These are phyloP conservation scores for Limanda limanda DNA, from an alignment of 2,113 vertebrate species.

Conservation along the genomic window DNA sequence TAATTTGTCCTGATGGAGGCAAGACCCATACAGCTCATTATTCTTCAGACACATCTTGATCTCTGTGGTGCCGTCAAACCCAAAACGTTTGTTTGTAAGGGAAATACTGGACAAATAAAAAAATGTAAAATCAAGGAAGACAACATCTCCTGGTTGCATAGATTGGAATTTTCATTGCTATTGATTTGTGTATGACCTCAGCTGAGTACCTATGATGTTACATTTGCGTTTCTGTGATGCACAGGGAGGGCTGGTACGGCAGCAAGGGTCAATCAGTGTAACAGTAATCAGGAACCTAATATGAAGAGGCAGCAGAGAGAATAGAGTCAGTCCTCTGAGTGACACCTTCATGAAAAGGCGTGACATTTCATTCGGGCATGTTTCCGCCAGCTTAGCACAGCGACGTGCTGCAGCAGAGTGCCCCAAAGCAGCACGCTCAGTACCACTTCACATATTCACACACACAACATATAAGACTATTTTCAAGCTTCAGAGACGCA, in stretches of 20 bases:
- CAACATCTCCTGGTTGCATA: neutral
- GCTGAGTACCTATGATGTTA: neutral
- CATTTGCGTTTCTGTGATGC: conserved; percentile 11
- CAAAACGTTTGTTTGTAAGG: too few species aligned
- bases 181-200: neutral
- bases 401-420: conserved; percentile 13
- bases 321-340: conserved; percentile 71
- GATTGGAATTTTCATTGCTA: neutral
- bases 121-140: too few species aligned
- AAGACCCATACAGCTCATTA: neutral
- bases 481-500: neutral
- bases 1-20: neutral
- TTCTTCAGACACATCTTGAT: neutral
- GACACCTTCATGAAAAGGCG: conserved; percentile 64
- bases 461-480: conserved; percentile 1
- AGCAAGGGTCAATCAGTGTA: conserved; percentile 42
- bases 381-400: conserved; percentile 38
- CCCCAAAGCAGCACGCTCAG: conserved; percentile 13
- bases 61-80: neutral
- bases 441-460: neutral
- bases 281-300: conserved; percentile 68
- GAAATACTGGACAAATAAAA: neutral
- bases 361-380: conserved; percentile 75
- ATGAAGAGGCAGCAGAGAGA: conserved; percentile 72
- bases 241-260: neutral